Base-by-base conservation (phyloP, 2,113 vertebrate species). In the Tachysurus vachellii region DNA sequence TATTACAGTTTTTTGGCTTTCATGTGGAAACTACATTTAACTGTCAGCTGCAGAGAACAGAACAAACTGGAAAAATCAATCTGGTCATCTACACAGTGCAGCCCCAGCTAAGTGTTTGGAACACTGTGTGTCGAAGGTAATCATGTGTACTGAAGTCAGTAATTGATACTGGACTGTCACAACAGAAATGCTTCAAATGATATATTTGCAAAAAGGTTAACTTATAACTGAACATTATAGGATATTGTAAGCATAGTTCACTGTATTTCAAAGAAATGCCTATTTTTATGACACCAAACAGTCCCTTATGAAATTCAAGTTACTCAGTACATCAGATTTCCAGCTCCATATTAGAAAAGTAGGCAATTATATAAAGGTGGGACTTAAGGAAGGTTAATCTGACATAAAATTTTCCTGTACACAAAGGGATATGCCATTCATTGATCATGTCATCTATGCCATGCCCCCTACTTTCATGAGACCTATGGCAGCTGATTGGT, bases 101-200 rank as follows among this genome's bases (percentile, higher is more conserved):
- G 85, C 86, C 17, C 80, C 85, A 62, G 59, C 62, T 56, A 68
- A 82, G 77, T 31, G n/a, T 17, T 23, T 85, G 77, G 85, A 89
- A 85, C 79, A 56, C 71, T 64, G 31, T 56, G 68, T 84, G 53
- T 26, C 77, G 56, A 80, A 50, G 53, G 70, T 76, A 82, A 89
- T 87, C 66, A 82, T 42, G 53, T 87, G 86, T 50, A 44, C 54
- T 70, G 54, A 16, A 31, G 76, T 47, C 79, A 28, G 36, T 31
- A 85, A 87, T n/a, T 57, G 28, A 53, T 70, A 77, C 56, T 44
- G 66, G 85, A 61, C 82, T 80, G 79, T 61, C 79, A 81, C 9
- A 14, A 44, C 31, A 87, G 23, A 85, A 87, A 85, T 36, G 6
- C 73, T 85, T 80, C 23, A 70, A 82, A 82, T 61, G 2, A 75